These are phyloP conservation scores for Gryllus longicercus DNA, from an alignment of 2,888 invertebrate species.

Conservation along the genomic window DNA sequence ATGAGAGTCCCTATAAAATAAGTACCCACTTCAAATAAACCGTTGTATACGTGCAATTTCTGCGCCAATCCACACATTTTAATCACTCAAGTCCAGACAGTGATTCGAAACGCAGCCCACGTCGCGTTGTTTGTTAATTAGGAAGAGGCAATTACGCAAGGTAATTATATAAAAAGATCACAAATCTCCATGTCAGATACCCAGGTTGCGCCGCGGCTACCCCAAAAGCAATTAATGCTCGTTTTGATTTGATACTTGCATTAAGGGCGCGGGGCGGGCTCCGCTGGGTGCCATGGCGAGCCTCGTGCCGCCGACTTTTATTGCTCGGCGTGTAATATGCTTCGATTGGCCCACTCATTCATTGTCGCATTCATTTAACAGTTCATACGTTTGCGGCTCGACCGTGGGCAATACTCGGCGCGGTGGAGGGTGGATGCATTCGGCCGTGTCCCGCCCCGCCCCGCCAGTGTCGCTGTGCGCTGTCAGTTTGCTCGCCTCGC, in stretches of 20 bases:
- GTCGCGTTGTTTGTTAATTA: slow-evolving; percentile 17
- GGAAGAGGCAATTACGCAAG: background rate
- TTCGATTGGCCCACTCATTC: slow-evolving; percentile 17
- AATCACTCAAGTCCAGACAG: background rate
- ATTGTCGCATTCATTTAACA: slow-evolving; percentile 17
- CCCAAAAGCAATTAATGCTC: slow-evolving; percentile 8
- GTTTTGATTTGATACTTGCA: slow-evolving; percentile 17
- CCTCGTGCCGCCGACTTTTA: background rate
- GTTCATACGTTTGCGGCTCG: background rate
- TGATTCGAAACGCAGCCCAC: background rate
- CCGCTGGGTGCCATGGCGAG: background rate
- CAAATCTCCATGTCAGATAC: background rate
- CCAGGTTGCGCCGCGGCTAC: background rate
- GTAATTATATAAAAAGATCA: slow-evolving; percentile 17
- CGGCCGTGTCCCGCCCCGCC: background rate
- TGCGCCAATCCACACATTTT: background rate
- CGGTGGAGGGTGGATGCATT: background rate
- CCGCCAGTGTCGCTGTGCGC: too few species aligned
- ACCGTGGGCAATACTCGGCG: background rate
- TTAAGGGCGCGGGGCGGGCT: background rate
- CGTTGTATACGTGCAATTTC: background rate
- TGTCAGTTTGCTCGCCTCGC: background rate
- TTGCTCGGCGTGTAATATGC: slow-evolving; percentile 5
- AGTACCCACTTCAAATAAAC: background rate
- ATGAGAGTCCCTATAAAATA: too few species aligned